Evolutionary conservation across 2,113 vertebrate species (phyloP), one percentile per base, ranked within the genome.

Genomic region (Oryzias curvinotus): DNA sequence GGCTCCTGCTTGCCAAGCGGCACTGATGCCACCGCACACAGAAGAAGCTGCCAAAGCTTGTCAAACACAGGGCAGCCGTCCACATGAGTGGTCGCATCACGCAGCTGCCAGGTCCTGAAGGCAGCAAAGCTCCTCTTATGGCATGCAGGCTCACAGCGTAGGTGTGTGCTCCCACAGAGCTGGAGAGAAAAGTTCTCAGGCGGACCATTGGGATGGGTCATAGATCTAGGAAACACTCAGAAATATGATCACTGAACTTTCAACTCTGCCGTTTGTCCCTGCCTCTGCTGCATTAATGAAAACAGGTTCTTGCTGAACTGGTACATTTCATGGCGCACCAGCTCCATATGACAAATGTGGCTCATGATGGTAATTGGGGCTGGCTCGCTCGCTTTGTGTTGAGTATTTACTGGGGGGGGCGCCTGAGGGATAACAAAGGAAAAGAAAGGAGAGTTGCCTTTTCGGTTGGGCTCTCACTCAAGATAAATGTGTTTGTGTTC

Each of bases 341-440:
- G 65, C 79, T 82, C 82, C 81, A 17, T 61, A 77, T 79, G 80
- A 86, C 75, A 74, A 85, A 84, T 88, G 82, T 71, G 61, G 68
- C 54, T 62, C 7, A 25, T 81, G 65, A 81, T 71, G 77, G 76
- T 85, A 84, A 87, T 73, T 68, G 77, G 74, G 63, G 82, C 57
- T 77, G 70, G 73, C 64, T 78, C 10, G 19, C 62, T 81, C 1
- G 13, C 63, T 61, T 77, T 80, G 74, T 71, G 65, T 59, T 45
- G 28, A 52, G 81, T 80, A 53, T 79, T 85, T 85, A 80, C 71
- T 17, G 73, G 45, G 10, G 77, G 78, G 67, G 77, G 60, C 78
- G 80, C 82, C 76, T 65, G 64, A 62, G 78, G 78, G 84, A 80
- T 54, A 46, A 19, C 36, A 36, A 36, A 36, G 10, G 36, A 36